Evolutionary conservation across 2,797 vertebrate species (phyloP).

Genomic region (Lepilemur septentrionalis): DNA sequence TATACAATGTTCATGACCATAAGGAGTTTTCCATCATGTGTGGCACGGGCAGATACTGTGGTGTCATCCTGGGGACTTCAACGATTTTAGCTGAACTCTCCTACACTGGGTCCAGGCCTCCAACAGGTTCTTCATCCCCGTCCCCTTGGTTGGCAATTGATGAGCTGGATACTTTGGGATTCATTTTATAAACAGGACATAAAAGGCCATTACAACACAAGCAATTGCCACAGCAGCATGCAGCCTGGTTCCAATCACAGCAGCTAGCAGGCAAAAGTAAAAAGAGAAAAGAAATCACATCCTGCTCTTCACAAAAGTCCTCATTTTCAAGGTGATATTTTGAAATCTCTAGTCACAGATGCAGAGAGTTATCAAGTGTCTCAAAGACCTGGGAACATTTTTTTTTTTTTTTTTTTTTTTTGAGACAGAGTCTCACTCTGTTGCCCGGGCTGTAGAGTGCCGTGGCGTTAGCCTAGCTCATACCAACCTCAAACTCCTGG

Average conservation of each 20-base stretch:
- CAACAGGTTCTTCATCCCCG: constrained; percentile 39
- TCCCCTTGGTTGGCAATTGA: constrained; percentile 76
- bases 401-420: neutral
- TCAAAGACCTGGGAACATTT: neutral
- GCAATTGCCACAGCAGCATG: constrained; percentile 91
- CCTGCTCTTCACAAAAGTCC: neutral
- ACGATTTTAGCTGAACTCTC: constrained; percentile 63
- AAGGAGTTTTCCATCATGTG: constrained; percentile 24
- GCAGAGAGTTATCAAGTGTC: neutral
- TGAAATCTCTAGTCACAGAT: neutral
- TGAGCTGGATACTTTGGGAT: constrained; percentile 70
- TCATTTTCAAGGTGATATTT: neutral
- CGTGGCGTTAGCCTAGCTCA: neutral
- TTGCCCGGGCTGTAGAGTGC: neutral
- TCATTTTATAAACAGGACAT: constrained; percentile 94
- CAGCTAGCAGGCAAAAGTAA: constrained; percentile 83
- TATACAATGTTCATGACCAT: constrained; percentile 54
- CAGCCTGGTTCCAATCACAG: constrained; percentile 94
- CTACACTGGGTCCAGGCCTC: constrained; percentile 41
- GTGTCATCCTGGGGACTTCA: constrained; percentile 48
- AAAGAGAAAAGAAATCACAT: neutral
- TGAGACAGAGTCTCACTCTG: neutral
- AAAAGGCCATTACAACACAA: constrained; percentile 93
- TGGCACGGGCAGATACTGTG: constrained; percentile 36
- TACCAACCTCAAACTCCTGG: neutral